Conservation (phyloP, 1,140 invertebrate species). For the Leptonema lineaticorne region DNA sequence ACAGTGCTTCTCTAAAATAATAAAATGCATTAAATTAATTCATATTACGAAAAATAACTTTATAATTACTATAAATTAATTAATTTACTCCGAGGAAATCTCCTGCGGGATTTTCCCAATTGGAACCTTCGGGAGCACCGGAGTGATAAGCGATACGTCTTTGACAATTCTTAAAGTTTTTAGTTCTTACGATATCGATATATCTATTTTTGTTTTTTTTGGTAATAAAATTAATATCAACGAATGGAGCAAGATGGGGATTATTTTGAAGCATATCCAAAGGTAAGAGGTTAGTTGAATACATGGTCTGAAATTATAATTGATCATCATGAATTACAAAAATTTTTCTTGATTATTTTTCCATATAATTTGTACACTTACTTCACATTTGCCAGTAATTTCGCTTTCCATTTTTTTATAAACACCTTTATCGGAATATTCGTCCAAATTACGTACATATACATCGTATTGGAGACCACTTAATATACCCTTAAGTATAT, state of each 20-base stretch:
- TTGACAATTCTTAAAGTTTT: conserved; percentile 66
- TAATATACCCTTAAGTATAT: conserved; percentile 62
- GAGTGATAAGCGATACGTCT: conserved; percentile 61
- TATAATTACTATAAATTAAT: not conserved
- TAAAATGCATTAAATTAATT: not conserved
- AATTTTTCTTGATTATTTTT: too few species aligned
- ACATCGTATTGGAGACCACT: conserved; percentile 61
- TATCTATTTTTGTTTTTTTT: conserved; percentile 47
- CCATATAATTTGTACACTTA: too few species aligned
- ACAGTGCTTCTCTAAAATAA: conserved; percentile 53
- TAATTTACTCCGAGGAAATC: conserved; percentile 53
- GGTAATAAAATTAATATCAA: conserved; percentile 43
- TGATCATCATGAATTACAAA: too few species aligned
- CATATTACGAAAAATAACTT: not conserved
- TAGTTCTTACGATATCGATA: conserved; percentile 66
- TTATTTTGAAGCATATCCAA: conserved; percentile 51
- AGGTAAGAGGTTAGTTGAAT: conserved; percentile 62
- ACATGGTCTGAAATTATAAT: conserved; percentile 57
- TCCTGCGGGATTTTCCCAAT: conserved; percentile 57
- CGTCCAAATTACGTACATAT: conserved; percentile 53
- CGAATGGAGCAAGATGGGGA: conserved; percentile 59
- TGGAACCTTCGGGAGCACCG: conserved; percentile 55
- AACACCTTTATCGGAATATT: conserved; percentile 52
- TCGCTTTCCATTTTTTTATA: conserved; percentile 70
- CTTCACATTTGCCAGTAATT: conserved; percentile 65